A percentile compares a stretch with the other conserved stretches of the same genome.
phyloP scores from a whole-genome alignment of 2,888 invertebrate genomes.

The Dorcus parallelipipedus region DNA sequence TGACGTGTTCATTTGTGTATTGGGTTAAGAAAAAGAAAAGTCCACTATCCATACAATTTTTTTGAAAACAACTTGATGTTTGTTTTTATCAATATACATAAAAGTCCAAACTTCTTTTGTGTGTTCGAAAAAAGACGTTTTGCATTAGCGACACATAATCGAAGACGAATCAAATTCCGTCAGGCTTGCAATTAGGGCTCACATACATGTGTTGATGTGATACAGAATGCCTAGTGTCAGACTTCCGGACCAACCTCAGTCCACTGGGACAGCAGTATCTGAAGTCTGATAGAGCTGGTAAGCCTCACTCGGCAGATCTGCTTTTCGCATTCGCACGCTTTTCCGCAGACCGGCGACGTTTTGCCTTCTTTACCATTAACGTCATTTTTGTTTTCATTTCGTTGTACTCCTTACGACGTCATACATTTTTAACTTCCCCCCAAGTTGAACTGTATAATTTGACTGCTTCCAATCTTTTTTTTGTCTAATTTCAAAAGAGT shows the following conservation, averaged over 20 bases:
- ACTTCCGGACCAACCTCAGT: constrained; percentile 74
- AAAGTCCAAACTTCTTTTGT: too few species aligned
- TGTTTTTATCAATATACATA: too few species aligned
- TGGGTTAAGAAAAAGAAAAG: background rate
- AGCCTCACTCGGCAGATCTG: constrained; percentile 45
- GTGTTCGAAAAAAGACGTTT: too few species aligned
- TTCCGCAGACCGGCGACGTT: constrained; percentile 13
- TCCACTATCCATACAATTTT: too few species aligned
- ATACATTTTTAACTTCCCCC: background rate
- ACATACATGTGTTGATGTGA: constrained; percentile 17
- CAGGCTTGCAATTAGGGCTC: background rate
- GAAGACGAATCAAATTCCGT: too few species aligned
- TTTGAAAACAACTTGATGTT: too few species aligned
- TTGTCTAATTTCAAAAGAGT: too few species aligned
- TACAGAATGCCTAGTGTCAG: constrained; percentile 60
- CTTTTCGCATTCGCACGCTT: constrained; percentile 16
- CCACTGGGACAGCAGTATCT: constrained; percentile 79
- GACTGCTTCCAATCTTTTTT: too few species aligned
- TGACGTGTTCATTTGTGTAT: too few species aligned
- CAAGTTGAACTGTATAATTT: background rate
- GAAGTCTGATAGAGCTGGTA: constrained; percentile 81
- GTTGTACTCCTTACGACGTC: background rate
- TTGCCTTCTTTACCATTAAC: constrained; percentile 1
- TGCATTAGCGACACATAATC: too few species aligned
- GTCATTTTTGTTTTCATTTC: background rate